phyloP scores from a whole-genome alignment of 2,888 invertebrate genomes.

The Hemicrepidius hirtus region DNA sequence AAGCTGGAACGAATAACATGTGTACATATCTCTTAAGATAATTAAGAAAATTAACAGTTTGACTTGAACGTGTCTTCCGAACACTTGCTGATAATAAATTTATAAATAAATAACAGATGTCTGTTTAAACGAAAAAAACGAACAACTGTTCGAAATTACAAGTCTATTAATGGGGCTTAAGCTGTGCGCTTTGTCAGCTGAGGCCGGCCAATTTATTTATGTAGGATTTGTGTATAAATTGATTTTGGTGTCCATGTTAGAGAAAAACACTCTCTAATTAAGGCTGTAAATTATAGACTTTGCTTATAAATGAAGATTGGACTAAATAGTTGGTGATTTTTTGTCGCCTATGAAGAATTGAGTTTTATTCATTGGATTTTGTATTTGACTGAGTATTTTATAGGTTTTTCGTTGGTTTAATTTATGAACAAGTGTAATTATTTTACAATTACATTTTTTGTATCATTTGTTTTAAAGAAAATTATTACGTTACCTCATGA shows the following conservation, averaged over 20 bases:
- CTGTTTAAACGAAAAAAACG: constrained; percentile 17
- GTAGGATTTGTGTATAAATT: constrained; percentile 13
- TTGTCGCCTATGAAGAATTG: no score
- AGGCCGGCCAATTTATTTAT: constrained; percentile 13
- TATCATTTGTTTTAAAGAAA: no score
- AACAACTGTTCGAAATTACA: constrained; percentile 41
- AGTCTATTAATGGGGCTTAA: constrained; percentile 36
- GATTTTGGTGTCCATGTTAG: not conserved
- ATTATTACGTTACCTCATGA: no score
- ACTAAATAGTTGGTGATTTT: no score
- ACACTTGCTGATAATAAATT: constrained; percentile 47
- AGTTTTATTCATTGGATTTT: no score
- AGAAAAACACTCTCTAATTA: no score
- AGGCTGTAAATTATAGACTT: no score
- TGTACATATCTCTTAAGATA: constrained; percentile 40
- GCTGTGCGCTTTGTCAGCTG: constrained; percentile 9
- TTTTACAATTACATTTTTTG: no score
- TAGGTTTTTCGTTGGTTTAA: no score
- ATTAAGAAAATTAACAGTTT: constrained; percentile 48
- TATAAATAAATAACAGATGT: constrained; percentile 45
- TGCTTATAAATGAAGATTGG: no score
- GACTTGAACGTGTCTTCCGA: constrained; percentile 35
- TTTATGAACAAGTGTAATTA: no score
- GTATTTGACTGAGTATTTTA: no score
- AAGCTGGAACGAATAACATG: constrained; percentile 14